Evolutionary conservation across 1,140 invertebrate genomes (phyloP), one percentile per base, ranked within the genome.

Genomic region (Brachionus calyciflorus): DNA sequence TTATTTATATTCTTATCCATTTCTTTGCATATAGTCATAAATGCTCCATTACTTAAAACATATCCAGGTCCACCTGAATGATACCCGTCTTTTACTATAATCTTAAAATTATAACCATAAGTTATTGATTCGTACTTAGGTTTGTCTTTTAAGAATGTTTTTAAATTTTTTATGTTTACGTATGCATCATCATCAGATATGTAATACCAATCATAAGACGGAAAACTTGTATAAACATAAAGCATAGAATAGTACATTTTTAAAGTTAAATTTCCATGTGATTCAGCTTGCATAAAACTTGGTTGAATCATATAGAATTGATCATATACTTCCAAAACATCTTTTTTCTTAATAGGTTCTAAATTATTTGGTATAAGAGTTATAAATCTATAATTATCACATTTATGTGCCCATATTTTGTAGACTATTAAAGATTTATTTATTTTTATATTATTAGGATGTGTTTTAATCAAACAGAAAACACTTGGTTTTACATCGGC

Each of bases 101-200:
- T 30, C 9, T 53, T 75, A n/a, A 55, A 53, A 24, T 53, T 41
- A 44, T 75, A 73, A 24, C 70, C 70, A 75, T 33, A 75, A 6
- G 28, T 53, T 4, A 80, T 79, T 28, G 80, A 78, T 63, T 63
- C 77, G 55, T 73, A 76, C 55, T 73, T 53, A 79, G 77, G 48
- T 73, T 80, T 78, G 12, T 78, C 70, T 14, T 77, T 77, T 30
- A 86, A 78, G 41, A 85, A 81, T 55, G 81, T 77, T 24, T 84
- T 79, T 10, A 87, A 77, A 79, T 87, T 87, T 79, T 87, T 84
- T 10, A 86, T 68, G 10, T 87, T 83, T 14, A 89, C 90, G 87
- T 85, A 94, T 85, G 93, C 95, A 82, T 96, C 93, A 84, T 95
- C 93, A 82, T 96, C 93, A 28, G 93, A 93, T 84, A 96, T 96